Evolutionary conservation across 1,140 invertebrate species (phyloP), one percentile per base, ranked within the genome.

Genomic region (Samia ricini): DNA sequence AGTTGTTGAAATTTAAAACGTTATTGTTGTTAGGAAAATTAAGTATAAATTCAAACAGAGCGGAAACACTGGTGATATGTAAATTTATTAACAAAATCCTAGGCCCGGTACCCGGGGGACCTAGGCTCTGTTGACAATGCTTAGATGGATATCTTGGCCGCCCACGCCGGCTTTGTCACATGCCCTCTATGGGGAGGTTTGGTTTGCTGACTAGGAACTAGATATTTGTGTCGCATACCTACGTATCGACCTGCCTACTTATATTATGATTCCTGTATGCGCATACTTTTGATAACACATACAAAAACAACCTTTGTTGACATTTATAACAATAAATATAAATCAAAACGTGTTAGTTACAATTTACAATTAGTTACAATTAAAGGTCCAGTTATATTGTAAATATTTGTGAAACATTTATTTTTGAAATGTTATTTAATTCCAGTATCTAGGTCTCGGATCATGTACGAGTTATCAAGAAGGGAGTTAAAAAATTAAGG

Each of bases 151-250:
- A 63, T 63, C 61, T 48, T 15, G 4, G 33, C n/a, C 51, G 26
- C 61, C 61, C 56, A 63, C 61, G 61, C 12, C 20, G 21, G 56
- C 61, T 63, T 63, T 63, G 61, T 63, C 50, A 48, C 12, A 22
- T 36, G 24, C 8, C 22, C 60, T 52, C 50, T 22, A 20, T 52
- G 50, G 50, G 48, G 48, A 26, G 4, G 48, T 52, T 52, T 52
- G 50, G 5, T 52, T 21, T 7, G 50, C 20, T 2, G 12, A 52
- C 19, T 52, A 12, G 10, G 8, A 42, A 42, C 4, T 42, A 15
- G 12, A 42, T 42, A 42, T 52, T 52, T 15, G 19, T 21, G 21
- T 52, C 12, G 5, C 15, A 50, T 50, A 50, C 20, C 15, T 19
- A 8, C 33, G 10, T 52, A 15, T 6, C 10, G 20, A 21, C 50